Base-by-base conservation (phyloP, 2,113 vertebrate genomes). In the Rattus norvegicus region DNA sequence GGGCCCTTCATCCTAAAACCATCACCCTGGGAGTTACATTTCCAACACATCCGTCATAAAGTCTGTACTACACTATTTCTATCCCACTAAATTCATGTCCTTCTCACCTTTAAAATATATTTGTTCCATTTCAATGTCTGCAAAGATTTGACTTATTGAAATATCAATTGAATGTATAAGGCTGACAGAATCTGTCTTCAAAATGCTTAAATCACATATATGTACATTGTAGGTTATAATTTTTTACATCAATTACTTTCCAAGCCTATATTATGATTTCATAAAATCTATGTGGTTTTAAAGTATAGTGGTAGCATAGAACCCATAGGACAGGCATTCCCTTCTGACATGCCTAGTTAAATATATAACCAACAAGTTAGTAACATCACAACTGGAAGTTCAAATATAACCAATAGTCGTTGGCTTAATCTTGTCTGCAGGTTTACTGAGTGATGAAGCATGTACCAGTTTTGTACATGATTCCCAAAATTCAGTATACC, bases 371-470 rank as follows among this genome's bases (percentile, higher is more conserved):
- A 36, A 30, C 43, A 49, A 52, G 22, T 0, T 49, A 79, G 30
- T 20, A 26, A 10, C 2, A 13, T 61, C 54, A 70, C 49, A 26
- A 10, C 33, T 4, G n/a, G 47, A 24, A 8, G 0, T 5, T 47
- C 24, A 12, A 43, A 2, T n/a, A 90, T 30, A 6, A 36, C 22
- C 17, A 61, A 1, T 61, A 19, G 3, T 26, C 2, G 16, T 54
- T 63, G 43, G 6, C 39, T 88, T 26, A 33, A 8, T 36, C 11
- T 5, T 47, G 26, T 39, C 16, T 75, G 1, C 9, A 93, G 13
- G 28, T 4, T 1, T 1, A 72, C 39, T 28, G 10, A 65, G 0
- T 47, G 5, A 39, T 2, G 12, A 14, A 43, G 19, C 8, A 19
- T n/a, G 22, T 63, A 22, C 7, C 39, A 61, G 14, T 24, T 85